phyloP scores from a whole-genome alignment of 2,888 invertebrate species.

The Camponotus fellah region DNA sequence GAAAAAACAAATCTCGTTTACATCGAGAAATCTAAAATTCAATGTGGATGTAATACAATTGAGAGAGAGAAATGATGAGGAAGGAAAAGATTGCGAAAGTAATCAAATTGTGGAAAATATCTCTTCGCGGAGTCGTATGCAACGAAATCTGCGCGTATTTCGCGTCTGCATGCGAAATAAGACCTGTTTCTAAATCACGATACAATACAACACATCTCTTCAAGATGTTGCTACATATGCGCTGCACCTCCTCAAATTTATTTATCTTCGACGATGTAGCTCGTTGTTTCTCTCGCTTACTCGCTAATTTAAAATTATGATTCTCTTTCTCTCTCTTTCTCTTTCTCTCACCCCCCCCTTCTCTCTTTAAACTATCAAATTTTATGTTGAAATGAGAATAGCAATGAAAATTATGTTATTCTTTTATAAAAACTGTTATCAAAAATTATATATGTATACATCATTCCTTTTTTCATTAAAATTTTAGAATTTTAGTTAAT shows the following conservation, averaged over 20 bases:
- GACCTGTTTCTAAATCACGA: slow-evolving; percentile 14
- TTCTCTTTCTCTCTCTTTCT: no score
- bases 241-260: not conserved
- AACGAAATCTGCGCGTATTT: slow-evolving; percentile 20
- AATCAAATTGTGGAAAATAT: slow-evolving; percentile 8
- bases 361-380: not conserved
- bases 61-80: not conserved
- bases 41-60: not conserved
- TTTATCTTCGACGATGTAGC: not conserved
- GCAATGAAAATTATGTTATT: not conserved
- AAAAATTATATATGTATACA: no score
- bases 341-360: no score
- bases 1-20: slow-evolving; percentile 6
- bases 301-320: slow-evolving; percentile 50
- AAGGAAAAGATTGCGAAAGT: not conserved
- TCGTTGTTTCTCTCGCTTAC: slow-evolving; percentile 50
- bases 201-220: not conserved
- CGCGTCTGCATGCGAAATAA: slow-evolving; percentile 7
- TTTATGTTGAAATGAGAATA: not conserved
- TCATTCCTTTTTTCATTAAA: not conserved
- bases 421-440: not conserved
- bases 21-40: not conserved
- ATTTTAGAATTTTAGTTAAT: not conserved
- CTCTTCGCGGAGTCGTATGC: slow-evolving; percentile 28
- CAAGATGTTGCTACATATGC: not conserved